Base-by-base conservation (phyloP, 2,888 invertebrate species). In the Chelonus formosanus region DNA sequence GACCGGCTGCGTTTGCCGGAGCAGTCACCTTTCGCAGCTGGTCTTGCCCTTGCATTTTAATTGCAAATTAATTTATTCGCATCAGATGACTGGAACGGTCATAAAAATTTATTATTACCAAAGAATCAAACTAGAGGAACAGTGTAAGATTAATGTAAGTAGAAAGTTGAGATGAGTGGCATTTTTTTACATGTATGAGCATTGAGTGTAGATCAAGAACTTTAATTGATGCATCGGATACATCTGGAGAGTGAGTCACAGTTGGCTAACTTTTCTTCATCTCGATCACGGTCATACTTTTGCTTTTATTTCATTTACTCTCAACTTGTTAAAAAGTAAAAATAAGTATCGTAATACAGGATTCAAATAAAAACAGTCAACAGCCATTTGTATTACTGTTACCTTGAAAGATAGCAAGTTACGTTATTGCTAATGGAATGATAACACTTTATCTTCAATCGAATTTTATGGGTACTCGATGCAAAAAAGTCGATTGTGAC, bases 181-280 rank as follows among this genome's bases (percentile, higher is more conserved):
- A 59, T 35, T 61, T 45, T 61, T 54, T 54, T 47, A 3, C 53
- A 67, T 55, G 54, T 53, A 64, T 43, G 63, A 50, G 50, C 60
- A 66, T 69, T 52, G 57, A 43, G 53, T 47, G 59, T 6, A 40
- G 40, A 40, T 40, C 40, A 44, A 52, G 60, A 61, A 65, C 65
- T 72, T 69, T 66, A 67, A 68, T 70, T 72, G 68, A 67, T 68
- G 69, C 64, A 72, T 72, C 69, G 71, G 68, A 48, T 65, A 55
- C 66, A 72, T 72, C 69, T 67, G 67, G 60, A 56, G 57, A 72
- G 68, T 72, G 70, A 70, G 68, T 72, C 71, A 71, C 64, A 68
- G 67, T 45, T 60, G n/a, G 55, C 48, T 63, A 43, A 34, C n/a
- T 44, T 47, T 43, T 50, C 50, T 58, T 6, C 40, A 59, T 59